These are phyloP conservation scores for Antechinus stuartii DNA, from an alignment of 2,113 vertebrate species.

Conservation along the genomic window DNA sequence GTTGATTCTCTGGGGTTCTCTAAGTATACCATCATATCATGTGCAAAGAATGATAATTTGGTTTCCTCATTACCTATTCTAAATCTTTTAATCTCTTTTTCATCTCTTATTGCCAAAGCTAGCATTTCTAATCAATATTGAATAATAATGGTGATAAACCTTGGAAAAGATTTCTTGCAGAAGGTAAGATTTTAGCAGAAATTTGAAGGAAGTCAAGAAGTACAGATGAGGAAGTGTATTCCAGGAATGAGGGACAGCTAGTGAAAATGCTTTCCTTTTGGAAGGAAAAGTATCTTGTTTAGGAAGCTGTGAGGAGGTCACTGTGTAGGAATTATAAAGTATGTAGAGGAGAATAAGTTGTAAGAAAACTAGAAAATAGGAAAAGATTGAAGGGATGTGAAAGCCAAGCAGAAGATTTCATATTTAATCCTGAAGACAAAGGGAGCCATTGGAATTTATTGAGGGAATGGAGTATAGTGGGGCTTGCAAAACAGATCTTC, in stretches of 20 bases:
- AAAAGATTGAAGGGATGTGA: not conserved
- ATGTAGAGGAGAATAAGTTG: not conserved
- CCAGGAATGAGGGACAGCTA: not conserved
- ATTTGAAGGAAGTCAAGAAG: not conserved
- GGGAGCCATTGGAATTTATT: not conserved
- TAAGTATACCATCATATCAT: too few species aligned
- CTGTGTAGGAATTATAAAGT: not conserved
- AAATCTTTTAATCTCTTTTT: too few species aligned
- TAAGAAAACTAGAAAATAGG: not conserved
- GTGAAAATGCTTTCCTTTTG: not conserved
- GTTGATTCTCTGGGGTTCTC: too few species aligned
- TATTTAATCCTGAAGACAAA: not conserved
- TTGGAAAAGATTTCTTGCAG: not conserved
- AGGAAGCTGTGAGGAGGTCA: not conserved
- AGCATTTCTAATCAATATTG: too few species aligned
- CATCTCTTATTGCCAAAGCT: too few species aligned
- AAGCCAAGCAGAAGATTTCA: not conserved
- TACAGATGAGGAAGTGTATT: not conserved
- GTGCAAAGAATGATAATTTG: too few species aligned
- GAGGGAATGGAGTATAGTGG: too few species aligned
- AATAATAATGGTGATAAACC: too few species aligned
- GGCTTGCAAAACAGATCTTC: not conserved
- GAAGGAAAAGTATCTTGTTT: not conserved
- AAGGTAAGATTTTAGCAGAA: not conserved
- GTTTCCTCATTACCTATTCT: too few species aligned